phyloP scores from a whole-genome alignment of 92 coral and sea anemone species.

The Actinernus sp. region DNA sequence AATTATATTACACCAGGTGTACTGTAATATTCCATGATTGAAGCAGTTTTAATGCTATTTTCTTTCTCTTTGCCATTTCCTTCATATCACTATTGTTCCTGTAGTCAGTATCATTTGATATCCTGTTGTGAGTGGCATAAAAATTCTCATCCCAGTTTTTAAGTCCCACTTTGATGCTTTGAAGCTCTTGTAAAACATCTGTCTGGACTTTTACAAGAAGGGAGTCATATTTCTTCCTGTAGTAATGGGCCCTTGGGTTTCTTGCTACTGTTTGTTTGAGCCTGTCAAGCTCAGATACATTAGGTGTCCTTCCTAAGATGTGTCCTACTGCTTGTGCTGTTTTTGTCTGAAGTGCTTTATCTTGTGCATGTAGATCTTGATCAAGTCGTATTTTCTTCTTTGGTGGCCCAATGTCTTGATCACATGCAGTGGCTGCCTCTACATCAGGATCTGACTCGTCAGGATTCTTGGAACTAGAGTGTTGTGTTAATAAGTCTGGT shows the following conservation, averaged over 20 bases:
- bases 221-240: conserved; percentile 11
- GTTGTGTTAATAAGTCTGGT: too few species aligned
- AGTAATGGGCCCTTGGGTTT: conserved; percentile 8
- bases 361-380: neutral
- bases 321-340: conserved; percentile 13
- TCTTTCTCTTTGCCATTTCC: conserved; percentile 1
- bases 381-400: neutral
- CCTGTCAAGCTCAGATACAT: conserved; percentile 8
- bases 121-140: neutral
- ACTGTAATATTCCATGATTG: conserved; percentile 32
- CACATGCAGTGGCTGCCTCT: neutral
- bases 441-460: neutral
- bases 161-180: neutral
- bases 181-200: conserved; percentile 2
- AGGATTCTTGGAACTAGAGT: too few species aligned
- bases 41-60: conserved; percentile 14
- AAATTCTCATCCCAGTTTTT: conserved; percentile 9
- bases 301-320: conserved; percentile 2
- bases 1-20: conserved; percentile 2
- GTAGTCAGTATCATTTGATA: conserved; percentile 14
- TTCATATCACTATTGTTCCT: conserved; percentile 1
- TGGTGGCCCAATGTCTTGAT: neutral
- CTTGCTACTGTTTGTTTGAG: neutral
- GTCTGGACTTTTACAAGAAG: conserved; percentile 1
- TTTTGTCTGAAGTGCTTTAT: conserved; percentile 11